Base-by-base conservation (phyloP, 1,140 invertebrate species). In the Sweltsa coloradensis region DNA sequence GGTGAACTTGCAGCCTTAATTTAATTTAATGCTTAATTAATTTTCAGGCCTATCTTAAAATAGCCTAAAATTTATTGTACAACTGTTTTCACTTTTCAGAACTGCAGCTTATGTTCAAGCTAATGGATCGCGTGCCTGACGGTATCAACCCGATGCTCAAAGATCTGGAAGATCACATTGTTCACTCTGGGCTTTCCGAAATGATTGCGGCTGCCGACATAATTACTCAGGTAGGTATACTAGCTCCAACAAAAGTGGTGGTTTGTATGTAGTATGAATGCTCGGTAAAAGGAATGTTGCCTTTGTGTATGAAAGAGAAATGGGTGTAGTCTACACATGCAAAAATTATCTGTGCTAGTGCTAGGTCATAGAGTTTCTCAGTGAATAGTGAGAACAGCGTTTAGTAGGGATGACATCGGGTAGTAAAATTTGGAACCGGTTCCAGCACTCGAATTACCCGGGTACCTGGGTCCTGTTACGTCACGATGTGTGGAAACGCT, bases 201-300 rank as follows among this genome's bases (percentile, higher is more conserved):
- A 99, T 99, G 94, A 83, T 94, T 49, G 87, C 90, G 31, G 89
- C 90, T 42, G 94, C 95, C 11, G 90, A 95, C 59, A 83, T 89
- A 23, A 97, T 99, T 48, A 96, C 90, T 26, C 85, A 76, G 53
- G 77, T 80, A 54, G 42, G 23, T 37, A 37, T 11, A 24, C 11
- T 31, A 9, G 29, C 29, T 31, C 29, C n/a, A 31, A 9, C 9
- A 31, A 9, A 31, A 31, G 9, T 31, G 14, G 29, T n/a, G 29
- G 29, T 26, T 5, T 21, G 3, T n/a, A 31, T 43, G 2, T n/a
- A 40, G 16, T 40, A 40, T 7, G 37, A 7, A 16, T 40, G 9
- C 9, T 18, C 7, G 19, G 9, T 40, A 16, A 18, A 40, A 11
- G 7, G 18, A 16, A 21, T 19, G 24, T 47, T 24, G 14, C 50